Evolutionary conservation across 1,140 invertebrate species (phyloP), one percentile per base, ranked within the genome.

Genomic region (Procambarus clarkii): DNA sequence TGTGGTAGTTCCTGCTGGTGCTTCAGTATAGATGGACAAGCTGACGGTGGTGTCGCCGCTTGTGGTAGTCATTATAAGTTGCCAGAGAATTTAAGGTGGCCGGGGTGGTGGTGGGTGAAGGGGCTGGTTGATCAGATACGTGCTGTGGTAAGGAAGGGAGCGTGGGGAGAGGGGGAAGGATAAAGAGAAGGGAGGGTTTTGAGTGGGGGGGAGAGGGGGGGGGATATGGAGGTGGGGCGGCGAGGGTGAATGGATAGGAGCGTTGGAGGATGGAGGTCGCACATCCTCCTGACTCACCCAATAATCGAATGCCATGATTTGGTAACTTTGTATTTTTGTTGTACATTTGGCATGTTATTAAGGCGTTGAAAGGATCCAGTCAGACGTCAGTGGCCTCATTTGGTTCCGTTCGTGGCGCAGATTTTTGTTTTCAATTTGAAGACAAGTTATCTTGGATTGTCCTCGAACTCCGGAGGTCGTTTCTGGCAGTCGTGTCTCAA

Each of bases 261-360:
- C n/a, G 80, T 15, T 9, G 13, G 7, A 2, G 46, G 64, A 21
- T 45, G 80, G 69, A 83, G 81, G 21, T 45, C 81, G 58, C 81
- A 83, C 81, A 83, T 83, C 81, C 81, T 83, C 81, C 81, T 83
- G 81, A 69, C 60, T 83, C 60, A 83, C 45, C 69, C n/a, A 74
- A 34, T 74, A 69, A 69, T 34, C 64, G 69, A 74, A 74, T 34
- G 69, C 7, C 69, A 74, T 74, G 69, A 74, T 11, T n/a, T 74
- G 69, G 34, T n/a, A 74, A 34, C 5, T 7, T 4, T 34, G 4
- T 74, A 74, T 34, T 74, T 34, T 5, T 74, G 8, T 74, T 69
- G 11, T 54, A 13, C 1, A 54, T 5, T 5, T 34, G 13, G 13
- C 50, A 54, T 54, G 50, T 54, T 54, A 54, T 13, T 54, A 5